Conservation (phyloP, 2,888 invertebrate species). For the Isotomurus palustris region DNA sequence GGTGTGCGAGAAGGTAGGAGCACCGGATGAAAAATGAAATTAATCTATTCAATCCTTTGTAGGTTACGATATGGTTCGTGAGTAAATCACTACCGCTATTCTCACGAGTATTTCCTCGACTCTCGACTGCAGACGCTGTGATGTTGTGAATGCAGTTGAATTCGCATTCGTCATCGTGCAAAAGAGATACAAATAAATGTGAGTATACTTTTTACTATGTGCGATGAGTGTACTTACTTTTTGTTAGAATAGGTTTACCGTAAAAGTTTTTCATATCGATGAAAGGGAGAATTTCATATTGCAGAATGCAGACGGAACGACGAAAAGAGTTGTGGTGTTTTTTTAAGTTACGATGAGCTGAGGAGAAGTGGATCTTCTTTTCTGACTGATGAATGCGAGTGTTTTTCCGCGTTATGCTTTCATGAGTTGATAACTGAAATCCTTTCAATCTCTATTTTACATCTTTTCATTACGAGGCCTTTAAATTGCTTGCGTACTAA, state of each 20-base stretch:
- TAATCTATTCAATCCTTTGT: not conserved
- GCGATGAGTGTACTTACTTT: too few species aligned
- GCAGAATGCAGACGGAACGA: not conserved
- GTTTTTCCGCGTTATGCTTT: not conserved
- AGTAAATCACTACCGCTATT: constrained; percentile 6
- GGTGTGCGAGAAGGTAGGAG: constrained; percentile 2
- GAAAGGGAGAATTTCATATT: not conserved
- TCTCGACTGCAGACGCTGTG: not conserved
- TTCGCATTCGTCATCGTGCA: too few species aligned
- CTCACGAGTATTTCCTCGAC: not conserved
- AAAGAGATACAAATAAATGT: too few species aligned
- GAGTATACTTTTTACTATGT: too few species aligned
- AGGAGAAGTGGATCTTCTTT: not conserved
- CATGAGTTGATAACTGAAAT: constrained; percentile 5
- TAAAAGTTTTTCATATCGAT: too few species aligned
- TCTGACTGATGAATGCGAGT: not conserved
- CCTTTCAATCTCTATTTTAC: constrained; percentile 5
- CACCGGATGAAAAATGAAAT: constrained; percentile 3
- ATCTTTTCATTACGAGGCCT: constrained; percentile 1
- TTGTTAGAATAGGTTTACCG: too few species aligned
- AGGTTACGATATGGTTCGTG: constrained; percentile 4
- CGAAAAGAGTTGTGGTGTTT: not conserved
- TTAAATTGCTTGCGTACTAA: not conserved
- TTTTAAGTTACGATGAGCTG: not conserved
- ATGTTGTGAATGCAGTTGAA: too few species aligned